A percentile compares a stretch with the other conserved stretches of the same genome.
Evolutionary conservation across 2,797 vertebrate genomes (phyloP).

Genomic region (Melanotaenia parkinsoni): DNA sequence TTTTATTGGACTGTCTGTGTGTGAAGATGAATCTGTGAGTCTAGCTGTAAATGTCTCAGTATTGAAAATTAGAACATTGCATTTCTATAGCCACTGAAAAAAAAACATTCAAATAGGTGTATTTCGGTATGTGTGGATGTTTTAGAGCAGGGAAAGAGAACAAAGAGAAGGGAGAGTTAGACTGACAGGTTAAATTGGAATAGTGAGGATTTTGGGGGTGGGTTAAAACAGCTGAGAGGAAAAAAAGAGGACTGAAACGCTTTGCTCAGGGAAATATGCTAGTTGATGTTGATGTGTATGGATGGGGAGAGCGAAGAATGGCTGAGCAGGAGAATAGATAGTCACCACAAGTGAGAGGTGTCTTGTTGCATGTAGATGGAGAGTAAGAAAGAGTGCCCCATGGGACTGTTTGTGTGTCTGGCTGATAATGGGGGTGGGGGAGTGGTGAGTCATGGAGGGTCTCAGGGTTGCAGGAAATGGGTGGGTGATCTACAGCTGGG

Average conservation of each 20-base stretch:
- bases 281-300: conserved; percentile 41
- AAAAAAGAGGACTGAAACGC: conserved; percentile 44
- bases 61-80: conserved; percentile 40
- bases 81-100: conserved; percentile 54
- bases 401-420: conserved; percentile 18
- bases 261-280: conserved; percentile 43
- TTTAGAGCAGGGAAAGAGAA: conserved; percentile 15
- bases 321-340: conserved; percentile 36
- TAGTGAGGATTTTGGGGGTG: conserved; percentile 43
- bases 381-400: conserved; percentile 3
- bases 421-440: neutral
- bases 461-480: conserved; percentile 34
- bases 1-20: conserved; percentile 41
- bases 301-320: conserved; percentile 36
- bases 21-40: neutral
- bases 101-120: conserved; percentile 64
- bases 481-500: conserved; percentile 53
- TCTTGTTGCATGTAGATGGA: conserved; percentile 42
- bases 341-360: conserved; percentile 31
- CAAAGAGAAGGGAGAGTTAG: conserved; percentile 48
- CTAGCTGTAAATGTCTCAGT: conserved; percentile 41
- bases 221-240: conserved; percentile 52
- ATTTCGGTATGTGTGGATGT: neutral
- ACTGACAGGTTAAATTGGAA: conserved; percentile 78
- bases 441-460: conserved; percentile 26